Evolutionary conservation across 2,797 vertebrate genomes (phyloP).

Genomic region (Acrocephalus scirpaceus): DNA sequence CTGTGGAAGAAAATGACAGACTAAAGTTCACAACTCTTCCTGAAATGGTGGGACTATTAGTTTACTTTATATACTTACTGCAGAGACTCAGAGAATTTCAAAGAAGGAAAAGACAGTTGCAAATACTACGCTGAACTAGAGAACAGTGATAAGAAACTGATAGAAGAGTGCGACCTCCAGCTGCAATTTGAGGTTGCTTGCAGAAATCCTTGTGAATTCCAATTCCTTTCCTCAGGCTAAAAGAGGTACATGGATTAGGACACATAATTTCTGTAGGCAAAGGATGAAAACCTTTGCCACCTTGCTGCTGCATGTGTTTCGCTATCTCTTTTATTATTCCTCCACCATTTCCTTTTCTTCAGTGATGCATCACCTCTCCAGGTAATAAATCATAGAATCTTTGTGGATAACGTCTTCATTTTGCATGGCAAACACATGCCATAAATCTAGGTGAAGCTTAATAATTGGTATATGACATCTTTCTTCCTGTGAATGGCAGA

Average conservation of each 20-base stretch:
- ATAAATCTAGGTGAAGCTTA: conserved; percentile 49
- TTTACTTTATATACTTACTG: not conserved
- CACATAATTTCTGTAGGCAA: not conserved
- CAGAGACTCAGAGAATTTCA: not conserved
- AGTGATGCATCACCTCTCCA: conserved; percentile 18
- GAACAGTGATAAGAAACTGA: conserved; percentile 21
- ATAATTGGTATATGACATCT: conserved; percentile 8
- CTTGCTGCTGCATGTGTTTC: not conserved
- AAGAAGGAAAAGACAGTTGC: not conserved
- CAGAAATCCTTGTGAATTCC: conserved; percentile 8
- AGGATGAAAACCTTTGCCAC: not conserved
- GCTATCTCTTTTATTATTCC: not conserved
- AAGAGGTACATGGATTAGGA: not conserved
- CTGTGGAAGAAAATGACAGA: not conserved
- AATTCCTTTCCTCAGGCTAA: not conserved
- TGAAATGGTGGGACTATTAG: not conserved
- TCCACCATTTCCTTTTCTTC: conserved; percentile 22
- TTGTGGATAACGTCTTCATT: conserved; percentile 59
- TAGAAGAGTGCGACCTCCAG: not conserved
- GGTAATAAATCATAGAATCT: conserved; percentile 46
- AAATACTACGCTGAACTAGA: not conserved
- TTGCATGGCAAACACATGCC: conserved; percentile 32
- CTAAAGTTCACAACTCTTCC: not conserved
- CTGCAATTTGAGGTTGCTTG: not conserved
- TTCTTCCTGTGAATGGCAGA: conserved; percentile 10